Evolutionary conservation across 2,797 vertebrate species (phyloP).

Genomic region (Streptopelia turtur): DNA sequence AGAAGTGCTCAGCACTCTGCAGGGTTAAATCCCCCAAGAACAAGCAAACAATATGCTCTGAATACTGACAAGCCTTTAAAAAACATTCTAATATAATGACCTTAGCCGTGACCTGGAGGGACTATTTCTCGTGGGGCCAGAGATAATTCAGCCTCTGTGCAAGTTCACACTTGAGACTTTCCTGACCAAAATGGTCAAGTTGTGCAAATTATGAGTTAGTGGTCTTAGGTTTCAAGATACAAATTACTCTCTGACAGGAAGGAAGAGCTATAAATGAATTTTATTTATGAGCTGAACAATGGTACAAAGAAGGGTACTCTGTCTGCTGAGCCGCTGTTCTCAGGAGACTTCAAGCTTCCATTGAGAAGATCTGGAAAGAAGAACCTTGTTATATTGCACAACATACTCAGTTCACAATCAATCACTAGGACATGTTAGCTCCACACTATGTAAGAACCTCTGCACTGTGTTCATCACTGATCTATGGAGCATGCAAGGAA

Average conservation of each 20-base stretch:
- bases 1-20: not conserved
- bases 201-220: constrained; percentile 4
- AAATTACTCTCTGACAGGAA: not conserved
- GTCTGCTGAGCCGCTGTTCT: not conserved
- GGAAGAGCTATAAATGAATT: not conserved
- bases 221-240: constrained; percentile 24
- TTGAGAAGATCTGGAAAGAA: not conserved
- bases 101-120: not conserved
- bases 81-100: constrained; percentile 33
- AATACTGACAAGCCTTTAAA: constrained; percentile 25
- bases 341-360: not conserved
- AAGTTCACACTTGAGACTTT: constrained; percentile 21
- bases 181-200: constrained; percentile 4
- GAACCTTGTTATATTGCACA: not conserved
- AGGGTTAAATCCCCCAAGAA: constrained; percentile 25
- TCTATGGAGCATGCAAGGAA: not conserved
- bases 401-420: not conserved
- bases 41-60: not conserved
- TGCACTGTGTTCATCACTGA: not conserved
- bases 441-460: not conserved
- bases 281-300: not conserved
- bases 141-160: constrained; percentile 30
- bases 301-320: not conserved
- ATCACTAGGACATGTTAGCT: not conserved
- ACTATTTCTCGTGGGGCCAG: not conserved